Evolutionary conservation across 2,888 invertebrate species (phyloP).

Genomic region (Brachypalpus laphriformis): DNA sequence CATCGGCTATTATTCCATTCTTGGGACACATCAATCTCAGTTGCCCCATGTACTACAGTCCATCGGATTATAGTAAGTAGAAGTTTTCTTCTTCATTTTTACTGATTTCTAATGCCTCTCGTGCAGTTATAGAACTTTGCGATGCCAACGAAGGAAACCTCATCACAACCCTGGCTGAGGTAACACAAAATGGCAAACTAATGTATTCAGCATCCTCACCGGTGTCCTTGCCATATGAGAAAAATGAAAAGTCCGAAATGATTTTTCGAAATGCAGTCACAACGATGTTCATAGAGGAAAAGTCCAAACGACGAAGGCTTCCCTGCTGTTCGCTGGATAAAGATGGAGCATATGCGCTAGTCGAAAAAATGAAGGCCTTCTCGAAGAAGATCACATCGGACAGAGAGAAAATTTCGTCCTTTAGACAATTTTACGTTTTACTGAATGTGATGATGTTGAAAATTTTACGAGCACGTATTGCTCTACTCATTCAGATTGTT

Average conservation of each 20-base stretch:
- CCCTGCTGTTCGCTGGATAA: constrained; percentile 72
- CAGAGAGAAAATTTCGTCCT: constrained; percentile 84
- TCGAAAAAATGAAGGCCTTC: constrained; percentile 84
- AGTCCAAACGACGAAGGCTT: constrained; percentile 74
- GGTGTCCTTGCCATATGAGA: constrained; percentile 58
- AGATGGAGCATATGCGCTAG: constrained; percentile 78
- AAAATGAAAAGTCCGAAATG: constrained; percentile 43
- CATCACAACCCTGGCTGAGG: constrained; percentile 84
- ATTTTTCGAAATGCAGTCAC: constrained; percentile 81
- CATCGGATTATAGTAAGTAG: constrained; percentile 88
- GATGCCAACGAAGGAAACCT: constrained; percentile 84
- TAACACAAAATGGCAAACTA: constrained; percentile 86
- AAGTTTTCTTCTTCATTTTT: no score
- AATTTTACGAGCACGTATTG: constrained; percentile 85
- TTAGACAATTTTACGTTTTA: constrained; percentile 85
- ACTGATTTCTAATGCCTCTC: neutral
- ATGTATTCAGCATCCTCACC: constrained; percentile 76
- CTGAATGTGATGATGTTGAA: constrained; percentile 86
- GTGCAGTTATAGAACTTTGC: constrained; percentile 86
- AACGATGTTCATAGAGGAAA: constrained; percentile 80
- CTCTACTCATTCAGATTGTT: constrained; percentile 85
- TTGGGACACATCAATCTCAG: constrained; percentile 84
- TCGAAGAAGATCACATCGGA: constrained; percentile 80
- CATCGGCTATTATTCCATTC: constrained; percentile 85
- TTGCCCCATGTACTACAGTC: constrained; percentile 87